Percentiles rank a stretch among this genome's conserved stretches.
phyloP scores from a whole-genome alignment of 2,888 invertebrate species.

The Ametastegia equiseti region DNA sequence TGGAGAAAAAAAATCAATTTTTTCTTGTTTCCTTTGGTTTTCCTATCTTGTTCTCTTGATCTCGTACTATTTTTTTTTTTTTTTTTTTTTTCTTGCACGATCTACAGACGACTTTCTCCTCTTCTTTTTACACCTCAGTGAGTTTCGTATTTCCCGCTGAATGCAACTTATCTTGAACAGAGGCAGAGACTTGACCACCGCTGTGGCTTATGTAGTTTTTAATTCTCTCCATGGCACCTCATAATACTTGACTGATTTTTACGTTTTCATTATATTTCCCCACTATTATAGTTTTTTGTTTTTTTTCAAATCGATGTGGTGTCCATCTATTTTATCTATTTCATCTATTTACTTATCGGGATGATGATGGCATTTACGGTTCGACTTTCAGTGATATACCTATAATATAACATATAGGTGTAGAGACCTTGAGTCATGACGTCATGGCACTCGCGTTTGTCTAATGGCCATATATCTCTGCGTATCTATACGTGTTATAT shows the following conservation, averaged over 20 bases:
- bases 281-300: background rate
- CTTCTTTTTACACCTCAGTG: background rate
- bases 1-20: no score
- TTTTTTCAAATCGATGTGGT: background rate
- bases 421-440: constrained; percentile 9
- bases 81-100: background rate
- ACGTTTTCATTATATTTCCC: background rate
- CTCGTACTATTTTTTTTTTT: background rate
- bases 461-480: background rate
- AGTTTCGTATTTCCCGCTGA: constrained; percentile 13
- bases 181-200: background rate
- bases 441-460: constrained; percentile 2
- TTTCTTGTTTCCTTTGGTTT: background rate
- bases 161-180: no score
- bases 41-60: background rate
- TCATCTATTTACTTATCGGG: background rate
- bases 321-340: background rate
- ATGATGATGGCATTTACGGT: constrained; percentile 15
- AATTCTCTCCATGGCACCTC: background rate
- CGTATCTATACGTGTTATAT: background rate
- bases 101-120: background rate
- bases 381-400: background rate
- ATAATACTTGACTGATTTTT: background rate
- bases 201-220: no score
- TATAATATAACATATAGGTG: background rate